Base-by-base conservation (phyloP, 2,888 invertebrate species). In the Athripsodes cinereus region DNA sequence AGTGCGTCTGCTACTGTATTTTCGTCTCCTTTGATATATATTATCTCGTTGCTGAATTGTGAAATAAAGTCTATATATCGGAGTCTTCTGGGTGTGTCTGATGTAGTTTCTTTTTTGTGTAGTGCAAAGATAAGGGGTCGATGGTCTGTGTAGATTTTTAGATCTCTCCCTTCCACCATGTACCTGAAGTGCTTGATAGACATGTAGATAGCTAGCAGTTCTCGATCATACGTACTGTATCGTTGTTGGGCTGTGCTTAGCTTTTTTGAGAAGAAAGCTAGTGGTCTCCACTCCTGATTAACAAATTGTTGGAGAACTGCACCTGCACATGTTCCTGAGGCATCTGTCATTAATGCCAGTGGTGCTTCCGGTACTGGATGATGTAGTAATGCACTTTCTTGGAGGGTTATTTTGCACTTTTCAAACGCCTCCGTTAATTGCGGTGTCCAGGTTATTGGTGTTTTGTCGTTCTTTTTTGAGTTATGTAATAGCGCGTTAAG, bases 251-350 rank as follows among this genome's bases (percentile, higher is more conserved):
- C 57, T 2, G 66, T 55, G 19, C 58, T 66, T 0, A 73, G 61
- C 44, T 70, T 71, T 44, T 63, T 64, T 1, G 71, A 71, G 55
- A 69, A 72, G 55, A 72, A 74, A 1, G 68, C 69, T 2, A 73
- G 54, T 0, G 72, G 71, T 61, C 71, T 62, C 68, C 69, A 68
- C 0, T 55, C 18, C 10, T 62, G 52, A 2, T 65, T 49, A 2
- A 61, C 58, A 0, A 48, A 22, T 61, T 73, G 73, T 55, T 74
- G 70, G 8, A 75, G 53, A 0, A 67, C 69, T 1, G 70, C 71
- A 1, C 73, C 73, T 2, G 72, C 66, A 1, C 71, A 68, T 1
- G 40, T 58, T 40, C 72, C 69, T 0, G 73, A 74, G 1, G 73
- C 73, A 56, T 74, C 72, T 0, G 67, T 67, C 1, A 66, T 60